phyloP scores from a whole-genome alignment of 2,888 invertebrate genomes.

The Hedya salicella region DNA sequence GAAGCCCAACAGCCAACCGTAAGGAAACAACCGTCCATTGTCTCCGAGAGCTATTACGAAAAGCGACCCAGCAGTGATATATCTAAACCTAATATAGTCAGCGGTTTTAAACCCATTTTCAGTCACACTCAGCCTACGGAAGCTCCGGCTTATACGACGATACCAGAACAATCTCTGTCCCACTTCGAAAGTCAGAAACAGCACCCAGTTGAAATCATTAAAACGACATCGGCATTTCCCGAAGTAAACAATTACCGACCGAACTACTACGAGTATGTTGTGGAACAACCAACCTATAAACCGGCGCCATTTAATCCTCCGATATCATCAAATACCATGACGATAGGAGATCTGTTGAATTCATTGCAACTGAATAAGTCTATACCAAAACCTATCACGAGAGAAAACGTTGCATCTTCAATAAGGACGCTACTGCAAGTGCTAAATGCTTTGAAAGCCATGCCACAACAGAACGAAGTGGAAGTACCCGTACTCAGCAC shows the following conservation, averaged over 20 bases:
- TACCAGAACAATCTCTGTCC: constrained; percentile 49
- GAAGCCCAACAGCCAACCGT: constrained; percentile 55
- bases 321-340: constrained; percentile 58
- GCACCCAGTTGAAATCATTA: constrained; percentile 51
- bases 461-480: constrained; percentile 69
- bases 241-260: constrained; percentile 55
- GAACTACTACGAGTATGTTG: constrained; percentile 66
- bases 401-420: constrained; percentile 91
- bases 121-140: constrained; percentile 57
- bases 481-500: constrained; percentile 69
- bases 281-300: constrained; percentile 59
- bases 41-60: constrained; percentile 76
- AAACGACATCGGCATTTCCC: constrained; percentile 53
- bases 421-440: constrained; percentile 91
- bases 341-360: constrained; percentile 85
- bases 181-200: constrained; percentile 57
- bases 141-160: constrained; percentile 54
- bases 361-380: constrained; percentile 90
- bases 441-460: constrained; percentile 87
- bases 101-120: constrained; percentile 74
- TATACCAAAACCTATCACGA: constrained; percentile 90
- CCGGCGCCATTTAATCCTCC: constrained; percentile 49
- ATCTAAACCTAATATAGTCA: constrained; percentile 66
- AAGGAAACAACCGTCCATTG: constrained; percentile 64
- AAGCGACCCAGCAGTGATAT: constrained; percentile 57